phyloP scores from a whole-genome alignment of 2,888 invertebrate genomes.

The Diaphora mendica region DNA sequence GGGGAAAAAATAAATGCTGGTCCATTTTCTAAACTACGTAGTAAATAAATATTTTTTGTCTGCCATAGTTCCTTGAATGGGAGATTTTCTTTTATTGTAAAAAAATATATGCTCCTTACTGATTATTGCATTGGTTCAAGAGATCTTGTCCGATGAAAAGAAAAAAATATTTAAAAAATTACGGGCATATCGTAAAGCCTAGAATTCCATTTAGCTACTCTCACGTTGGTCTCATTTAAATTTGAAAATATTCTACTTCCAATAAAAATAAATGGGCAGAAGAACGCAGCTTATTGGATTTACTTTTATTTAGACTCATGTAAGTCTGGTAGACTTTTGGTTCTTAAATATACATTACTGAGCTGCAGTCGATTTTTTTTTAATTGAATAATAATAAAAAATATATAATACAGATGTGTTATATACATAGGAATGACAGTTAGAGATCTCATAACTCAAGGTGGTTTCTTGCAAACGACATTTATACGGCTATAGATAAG shows the following conservation, averaged over 20 bases:
- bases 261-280: too few relatives aligned
- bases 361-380: too few relatives aligned
- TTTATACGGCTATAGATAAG: neutral
- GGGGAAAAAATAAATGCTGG: conserved; percentile 17
- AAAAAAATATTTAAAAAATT: too few relatives aligned
- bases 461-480: neutral
- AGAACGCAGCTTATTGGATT: too few relatives aligned
- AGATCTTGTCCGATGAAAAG: neutral
- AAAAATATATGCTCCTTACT: neutral
- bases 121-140: neutral
- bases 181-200: too few relatives aligned
- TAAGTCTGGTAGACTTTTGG: neutral
- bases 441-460: neutral
- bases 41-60: neutral
- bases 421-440: neutral
- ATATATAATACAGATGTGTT: neutral
- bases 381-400: too few relatives aligned
- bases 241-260: neutral
- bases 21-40: neutral
- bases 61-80: neutral
- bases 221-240: too few relatives aligned
- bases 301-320: too few relatives aligned
- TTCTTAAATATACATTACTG: neutral
- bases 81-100: neutral
- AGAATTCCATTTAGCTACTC: too few relatives aligned